A percentile compares a stretch with the other conserved stretches of the same genome.
phyloP scores from a whole-genome alignment of 2,888 invertebrate species.

The Polymixis lichenea region DNA sequence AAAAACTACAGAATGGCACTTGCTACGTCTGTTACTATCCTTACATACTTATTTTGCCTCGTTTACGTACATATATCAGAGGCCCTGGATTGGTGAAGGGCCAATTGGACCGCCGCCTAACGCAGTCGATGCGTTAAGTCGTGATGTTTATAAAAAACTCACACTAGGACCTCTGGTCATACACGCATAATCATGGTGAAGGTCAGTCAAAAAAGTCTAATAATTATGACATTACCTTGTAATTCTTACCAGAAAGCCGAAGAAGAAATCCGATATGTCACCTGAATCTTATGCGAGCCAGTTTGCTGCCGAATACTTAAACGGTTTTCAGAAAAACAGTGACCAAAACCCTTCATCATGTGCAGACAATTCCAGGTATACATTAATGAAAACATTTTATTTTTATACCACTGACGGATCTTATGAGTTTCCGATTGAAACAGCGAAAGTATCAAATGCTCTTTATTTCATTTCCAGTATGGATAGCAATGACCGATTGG shows the following conservation, averaged over 20 bases:
- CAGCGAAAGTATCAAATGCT: not conserved
- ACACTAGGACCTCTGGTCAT: too few relatives aligned
- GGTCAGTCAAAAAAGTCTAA: not conserved
- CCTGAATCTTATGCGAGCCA: slow-evolving; percentile 78
- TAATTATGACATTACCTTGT: not conserved
- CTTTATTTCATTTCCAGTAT: slow-evolving; percentile 68
- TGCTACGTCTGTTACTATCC: too few relatives aligned
- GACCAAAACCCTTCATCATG: slow-evolving; percentile 78
- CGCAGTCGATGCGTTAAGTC: too few relatives aligned
- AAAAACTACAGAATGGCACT: too few relatives aligned
- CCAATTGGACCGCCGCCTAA: too few relatives aligned
- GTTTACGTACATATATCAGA: too few relatives aligned
- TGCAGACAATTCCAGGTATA: slow-evolving; percentile 83
- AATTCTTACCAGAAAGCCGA: slow-evolving; percentile 73
- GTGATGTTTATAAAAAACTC: too few relatives aligned
- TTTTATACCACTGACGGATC: not conserved
- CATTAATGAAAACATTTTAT: not conserved
- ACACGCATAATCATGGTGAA: not conserved
- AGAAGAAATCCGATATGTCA: slow-evolving; percentile 79
- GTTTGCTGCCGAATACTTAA: slow-evolving; percentile 76
- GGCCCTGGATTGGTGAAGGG: too few relatives aligned
- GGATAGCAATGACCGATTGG: slow-evolving; percentile 77
- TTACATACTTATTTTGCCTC: too few relatives aligned
- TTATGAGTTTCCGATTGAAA: not conserved
- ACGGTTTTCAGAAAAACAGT: slow-evolving; percentile 67